These are phyloP conservation scores for Glaucidium brasilianum DNA, from an alignment of 2,113 vertebrate species.

Conservation along the genomic window DNA sequence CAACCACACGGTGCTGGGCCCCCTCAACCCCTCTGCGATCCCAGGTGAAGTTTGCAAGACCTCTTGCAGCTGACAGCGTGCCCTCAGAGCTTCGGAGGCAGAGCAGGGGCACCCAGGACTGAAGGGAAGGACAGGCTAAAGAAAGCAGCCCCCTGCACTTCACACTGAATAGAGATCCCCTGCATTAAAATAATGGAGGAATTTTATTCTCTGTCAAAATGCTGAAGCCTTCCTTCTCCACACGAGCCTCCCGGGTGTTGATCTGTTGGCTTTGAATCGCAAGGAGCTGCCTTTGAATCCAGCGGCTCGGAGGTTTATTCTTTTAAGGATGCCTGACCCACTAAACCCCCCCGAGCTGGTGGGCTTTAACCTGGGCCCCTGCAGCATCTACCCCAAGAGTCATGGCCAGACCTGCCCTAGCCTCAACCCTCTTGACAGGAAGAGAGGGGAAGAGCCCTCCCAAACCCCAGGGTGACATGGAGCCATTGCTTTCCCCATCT, in stretches of 20 bases:
- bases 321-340: neutral
- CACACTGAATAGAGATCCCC: neutral
- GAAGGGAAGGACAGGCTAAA: neutral
- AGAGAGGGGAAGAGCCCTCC: neutral
- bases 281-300: neutral
- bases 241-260: accelerated
- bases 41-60: neutral
- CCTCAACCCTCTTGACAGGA: neutral
- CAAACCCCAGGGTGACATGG: accelerated
- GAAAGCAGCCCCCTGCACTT: neutral
- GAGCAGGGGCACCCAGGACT: accelerated
- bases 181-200: neutral
- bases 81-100: neutral
- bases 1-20: neutral
- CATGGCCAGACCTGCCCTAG: neutral
- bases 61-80: neutral
- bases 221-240: neutral
- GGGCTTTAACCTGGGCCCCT: neutral
- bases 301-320: accelerated
- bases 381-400: neutral
- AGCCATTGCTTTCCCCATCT: neutral
- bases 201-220: neutral
- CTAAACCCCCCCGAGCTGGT: neutral
- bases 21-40: neutral
- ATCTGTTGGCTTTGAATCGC: neutral